phyloP scores from a whole-genome alignment of 1,140 invertebrate species.

The Drosophila erecta region DNA sequence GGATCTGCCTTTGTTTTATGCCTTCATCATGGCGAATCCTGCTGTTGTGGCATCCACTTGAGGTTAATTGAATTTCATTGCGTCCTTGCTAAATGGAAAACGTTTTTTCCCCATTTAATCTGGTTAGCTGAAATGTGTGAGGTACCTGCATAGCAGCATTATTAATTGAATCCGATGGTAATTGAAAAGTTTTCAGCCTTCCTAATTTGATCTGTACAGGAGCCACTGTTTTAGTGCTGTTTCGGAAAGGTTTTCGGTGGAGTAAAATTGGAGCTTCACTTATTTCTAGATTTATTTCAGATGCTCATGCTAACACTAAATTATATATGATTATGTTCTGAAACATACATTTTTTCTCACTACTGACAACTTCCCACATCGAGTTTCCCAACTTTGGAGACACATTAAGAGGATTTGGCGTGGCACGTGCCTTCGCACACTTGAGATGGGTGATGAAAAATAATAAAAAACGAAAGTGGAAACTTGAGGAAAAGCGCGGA shows the following conservation, averaged over 20 bases:
- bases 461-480: conserved; percentile 45
- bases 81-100: conserved; percentile 63
- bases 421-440: conserved; percentile 57
- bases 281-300: too few relatives aligned
- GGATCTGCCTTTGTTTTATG: conserved; percentile 68
- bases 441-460: conserved; percentile 22
- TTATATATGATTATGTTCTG: too few relatives aligned
- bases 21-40: conserved; percentile 50
- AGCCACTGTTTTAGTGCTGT: too few relatives aligned
- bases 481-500: conserved; percentile 61
- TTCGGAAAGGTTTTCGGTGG: neutral
- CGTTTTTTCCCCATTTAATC: conserved; percentile 71
- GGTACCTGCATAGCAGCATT: conserved; percentile 29
- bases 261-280: too few relatives aligned
- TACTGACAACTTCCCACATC: conserved; percentile 22
- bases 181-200: conserved; percentile 66
- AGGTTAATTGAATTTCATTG: conserved; percentile 79
- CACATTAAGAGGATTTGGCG: conserved; percentile 79
- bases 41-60: conserved; percentile 67
- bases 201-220: conserved; percentile 33
- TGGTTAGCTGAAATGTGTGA: conserved; percentile 61
- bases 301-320: too few relatives aligned
- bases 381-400: conserved; percentile 55
- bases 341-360: too few relatives aligned
- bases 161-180: conserved; percentile 78